A percentile compares a stretch with the other conserved stretches of the same genome.
These are phyloP conservation scores for Tichodroma muraria DNA, from an alignment of 2,113 vertebrate genomes.

Conservation along the genomic window DNA sequence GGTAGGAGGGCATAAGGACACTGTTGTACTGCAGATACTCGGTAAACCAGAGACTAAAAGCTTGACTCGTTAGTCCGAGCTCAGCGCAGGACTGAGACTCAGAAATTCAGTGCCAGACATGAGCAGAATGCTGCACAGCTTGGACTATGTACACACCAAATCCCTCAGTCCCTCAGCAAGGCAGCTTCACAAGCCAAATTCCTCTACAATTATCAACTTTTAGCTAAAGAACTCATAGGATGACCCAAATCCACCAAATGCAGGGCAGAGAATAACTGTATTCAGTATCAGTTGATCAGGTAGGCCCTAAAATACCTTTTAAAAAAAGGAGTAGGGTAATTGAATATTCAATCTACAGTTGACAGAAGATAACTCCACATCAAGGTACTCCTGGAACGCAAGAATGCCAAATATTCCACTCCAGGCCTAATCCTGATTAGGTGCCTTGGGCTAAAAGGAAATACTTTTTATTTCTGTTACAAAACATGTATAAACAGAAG, in stretches of 20 bases:
- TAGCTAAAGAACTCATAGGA: neutral
- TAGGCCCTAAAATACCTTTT: neutral
- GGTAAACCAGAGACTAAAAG: neutral
- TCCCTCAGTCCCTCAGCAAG: neutral
- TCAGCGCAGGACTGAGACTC: neutral
- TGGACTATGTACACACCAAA: neutral
- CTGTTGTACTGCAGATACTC: neutral
- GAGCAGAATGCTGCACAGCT: neutral
- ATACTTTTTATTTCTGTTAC: slow-evolving; percentile 48
- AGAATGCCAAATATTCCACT: slow-evolving; percentile 49
- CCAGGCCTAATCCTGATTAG: slow-evolving; percentile 35
- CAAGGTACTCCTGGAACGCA: slow-evolving; percentile 11
- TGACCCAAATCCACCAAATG: neutral
- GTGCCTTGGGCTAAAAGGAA: slow-evolving; percentile 45
- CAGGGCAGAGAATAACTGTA: neutral
- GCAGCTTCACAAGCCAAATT: neutral
- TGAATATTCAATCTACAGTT: slow-evolving; percentile 10
- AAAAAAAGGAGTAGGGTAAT: neutral
- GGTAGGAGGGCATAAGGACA: neutral
- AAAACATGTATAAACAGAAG: slow-evolving; percentile 57
- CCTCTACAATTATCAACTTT: neutral
- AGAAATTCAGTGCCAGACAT: neutral
- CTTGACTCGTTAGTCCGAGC: neutral
- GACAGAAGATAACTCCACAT: slow-evolving; percentile 36
- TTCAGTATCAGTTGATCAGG: neutral